Evolutionary conservation across 2,888 invertebrate species (phyloP).

Genomic region (Polia nebulosa): DNA sequence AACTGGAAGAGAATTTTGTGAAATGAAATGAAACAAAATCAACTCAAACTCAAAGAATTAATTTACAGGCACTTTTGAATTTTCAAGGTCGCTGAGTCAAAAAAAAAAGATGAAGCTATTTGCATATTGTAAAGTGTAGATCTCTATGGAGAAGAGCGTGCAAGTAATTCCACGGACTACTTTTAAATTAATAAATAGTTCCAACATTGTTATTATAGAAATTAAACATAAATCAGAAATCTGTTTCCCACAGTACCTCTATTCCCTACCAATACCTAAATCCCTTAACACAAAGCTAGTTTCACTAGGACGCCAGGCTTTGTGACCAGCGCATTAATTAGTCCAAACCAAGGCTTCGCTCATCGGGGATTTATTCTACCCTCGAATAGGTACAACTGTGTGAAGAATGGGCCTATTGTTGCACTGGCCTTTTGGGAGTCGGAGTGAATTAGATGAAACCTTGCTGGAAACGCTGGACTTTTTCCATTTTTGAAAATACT

Average conservation of each 20-base stretch:
- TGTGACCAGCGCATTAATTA: slow-evolving; percentile 59
- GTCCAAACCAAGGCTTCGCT: slow-evolving; percentile 54
- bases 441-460: slow-evolving; percentile 37
- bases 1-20: no score
- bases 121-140: no score
- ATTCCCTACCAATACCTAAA: slow-evolving; percentile 2
- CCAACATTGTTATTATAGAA: no score
- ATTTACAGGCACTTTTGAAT: no score
- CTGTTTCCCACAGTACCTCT: neutral
- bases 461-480: neutral
- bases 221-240: no score
- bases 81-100: no score
- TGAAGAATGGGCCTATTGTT: slow-evolving; percentile 50
- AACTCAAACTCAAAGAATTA: no score
- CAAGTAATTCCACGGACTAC: no score
- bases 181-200: no score
- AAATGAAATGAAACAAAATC: no score
- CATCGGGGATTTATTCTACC: slow-evolving; percentile 46
- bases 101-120: no score
- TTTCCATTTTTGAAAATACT: slow-evolving; percentile 4
- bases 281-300: slow-evolving; percentile 35
- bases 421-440: slow-evolving; percentile 18
- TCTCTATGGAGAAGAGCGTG: no score
- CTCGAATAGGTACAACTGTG: slow-evolving; percentile 20
- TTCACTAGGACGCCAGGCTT: slow-evolving; percentile 26